A percentile compares a stretch with the other conserved stretches of the same genome.
Conservation (phyloP, 1,140 invertebrate species). For the Drosophila mayri region DNA sequence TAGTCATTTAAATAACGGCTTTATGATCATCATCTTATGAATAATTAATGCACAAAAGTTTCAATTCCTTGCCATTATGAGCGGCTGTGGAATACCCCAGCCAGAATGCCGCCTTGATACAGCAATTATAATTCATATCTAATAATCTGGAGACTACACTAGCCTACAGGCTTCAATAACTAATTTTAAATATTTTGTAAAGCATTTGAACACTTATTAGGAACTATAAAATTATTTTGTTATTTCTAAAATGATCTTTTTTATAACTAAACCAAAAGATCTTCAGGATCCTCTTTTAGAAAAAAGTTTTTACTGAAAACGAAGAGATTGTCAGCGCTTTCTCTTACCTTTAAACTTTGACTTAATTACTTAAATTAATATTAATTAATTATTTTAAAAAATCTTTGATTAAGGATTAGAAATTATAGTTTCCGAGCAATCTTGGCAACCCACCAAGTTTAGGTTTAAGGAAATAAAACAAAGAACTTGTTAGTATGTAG, state of each 20-base stretch:
- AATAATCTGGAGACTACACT: slow-evolving; percentile 4
- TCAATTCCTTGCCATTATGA: slow-evolving; percentile 23
- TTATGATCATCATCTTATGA: slow-evolving; percentile 42
- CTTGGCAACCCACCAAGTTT: neutral
- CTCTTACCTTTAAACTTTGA: no score
- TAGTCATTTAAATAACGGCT: slow-evolving; percentile 45
- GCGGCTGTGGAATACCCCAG: slow-evolving; percentile 4
- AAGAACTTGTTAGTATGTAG: slow-evolving; percentile 39
- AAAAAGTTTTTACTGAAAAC: no score
- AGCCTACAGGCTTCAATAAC: neutral
- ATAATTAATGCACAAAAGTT: slow-evolving; percentile 53
- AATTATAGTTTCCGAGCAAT: neutral
- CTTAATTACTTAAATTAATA: no score
- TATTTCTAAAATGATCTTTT: no score
- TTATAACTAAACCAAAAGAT: no score
- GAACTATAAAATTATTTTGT: no score
- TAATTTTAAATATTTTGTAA: no score
- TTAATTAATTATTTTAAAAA: no score
- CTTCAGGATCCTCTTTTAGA: no score
- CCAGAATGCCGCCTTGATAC: slow-evolving; percentile 14
- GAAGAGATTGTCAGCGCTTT: no score
- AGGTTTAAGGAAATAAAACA: slow-evolving; percentile 7
- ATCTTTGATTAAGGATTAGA: no score
- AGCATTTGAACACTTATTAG: no score
- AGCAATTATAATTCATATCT: slow-evolving; percentile 27